Evolutionary conservation across 2,888 invertebrate genomes (phyloP).

Genomic region (Pinctada fucata): DNA sequence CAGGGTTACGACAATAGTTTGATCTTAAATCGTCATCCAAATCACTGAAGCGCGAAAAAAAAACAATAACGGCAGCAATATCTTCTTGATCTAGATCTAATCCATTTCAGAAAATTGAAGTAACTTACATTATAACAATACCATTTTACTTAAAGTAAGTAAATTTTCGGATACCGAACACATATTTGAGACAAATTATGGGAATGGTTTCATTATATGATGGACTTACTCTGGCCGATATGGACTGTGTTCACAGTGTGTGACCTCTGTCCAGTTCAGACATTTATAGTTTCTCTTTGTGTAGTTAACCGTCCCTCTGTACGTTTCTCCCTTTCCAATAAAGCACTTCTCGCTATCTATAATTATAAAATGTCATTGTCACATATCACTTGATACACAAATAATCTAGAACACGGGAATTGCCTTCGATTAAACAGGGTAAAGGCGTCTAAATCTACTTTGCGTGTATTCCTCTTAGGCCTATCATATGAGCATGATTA

Average conservation of each 20-base stretch:
- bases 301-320: slow-evolving; percentile 50
- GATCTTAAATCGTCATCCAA: slow-evolving; percentile 44
- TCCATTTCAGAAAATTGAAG: not conserved
- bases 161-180: no score
- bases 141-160: no score
- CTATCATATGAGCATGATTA: no score
- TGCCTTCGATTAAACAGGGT: no score
- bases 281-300: slow-evolving; percentile 49
- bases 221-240: slow-evolving; percentile 21
- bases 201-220: not conserved
- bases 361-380: no score
- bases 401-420: no score
- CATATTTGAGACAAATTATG: not conserved
- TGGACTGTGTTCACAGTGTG: slow-evolving; percentile 43
- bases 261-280: slow-evolving; percentile 51
- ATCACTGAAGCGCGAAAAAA: slow-evolving; percentile 47
- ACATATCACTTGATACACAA: no score
- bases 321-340: slow-evolving; percentile 48
- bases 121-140: no score
- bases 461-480: no score
- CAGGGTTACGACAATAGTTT: slow-evolving; percentile 61
- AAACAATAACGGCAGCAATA: not conserved
- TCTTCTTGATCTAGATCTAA: not conserved
- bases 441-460: no score
- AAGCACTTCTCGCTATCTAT: slow-evolving; percentile 50